Base-by-base conservation (phyloP, 2,113 vertebrate species). In the Dasyurus viverrinus region DNA sequence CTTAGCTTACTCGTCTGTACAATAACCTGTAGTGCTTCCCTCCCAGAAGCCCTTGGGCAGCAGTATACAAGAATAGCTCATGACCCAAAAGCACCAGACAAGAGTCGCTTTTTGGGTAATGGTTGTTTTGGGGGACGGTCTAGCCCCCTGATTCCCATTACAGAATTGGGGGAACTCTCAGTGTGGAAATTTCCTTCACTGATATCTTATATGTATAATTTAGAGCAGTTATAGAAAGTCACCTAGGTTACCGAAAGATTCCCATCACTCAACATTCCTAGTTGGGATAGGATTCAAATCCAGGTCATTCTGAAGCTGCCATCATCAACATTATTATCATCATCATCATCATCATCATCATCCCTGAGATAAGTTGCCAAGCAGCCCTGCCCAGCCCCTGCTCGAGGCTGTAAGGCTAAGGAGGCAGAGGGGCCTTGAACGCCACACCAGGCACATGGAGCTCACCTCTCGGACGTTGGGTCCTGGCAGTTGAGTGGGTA, bases 401-500 rank as follows among this genome's bases (percentile, higher is more conserved):
- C n/a, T 36, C 4, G 68, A n/a, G 19, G 19, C 36, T 22, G 22
- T 76, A n/a, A 42, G n/a, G 19, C 5, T 76, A 19, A 6, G 36
- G 36, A 76, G 68, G 16, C 16, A 76, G 68, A 76, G 68, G 68
- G 36, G 36, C 68, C 68, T 76, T n/a, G 16, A 76, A 42, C n/a
- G 68, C n/a, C 36, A 22, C 2, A 7, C 68, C 68, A 42, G 16
- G 68, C 0, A 24, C 36, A 57, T 23, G 25, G 52, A 1, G 2
- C 48, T 97, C 97, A 99, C 99, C 99, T 99, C 96, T 99, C 99
- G 0, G 99, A 99, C 14, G 99, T 99, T 92, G 99, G 99, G 97
- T 99, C 99, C 97, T 99, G 99, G 98, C 99, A 99, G 98, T 99
- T 99, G 94, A 99, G 99, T 0, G 99, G 99, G 97, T 99, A 99